These are phyloP conservation scores for Huso huso DNA, from an alignment of 2,797 vertebrate species.

Conservation along the genomic window DNA sequence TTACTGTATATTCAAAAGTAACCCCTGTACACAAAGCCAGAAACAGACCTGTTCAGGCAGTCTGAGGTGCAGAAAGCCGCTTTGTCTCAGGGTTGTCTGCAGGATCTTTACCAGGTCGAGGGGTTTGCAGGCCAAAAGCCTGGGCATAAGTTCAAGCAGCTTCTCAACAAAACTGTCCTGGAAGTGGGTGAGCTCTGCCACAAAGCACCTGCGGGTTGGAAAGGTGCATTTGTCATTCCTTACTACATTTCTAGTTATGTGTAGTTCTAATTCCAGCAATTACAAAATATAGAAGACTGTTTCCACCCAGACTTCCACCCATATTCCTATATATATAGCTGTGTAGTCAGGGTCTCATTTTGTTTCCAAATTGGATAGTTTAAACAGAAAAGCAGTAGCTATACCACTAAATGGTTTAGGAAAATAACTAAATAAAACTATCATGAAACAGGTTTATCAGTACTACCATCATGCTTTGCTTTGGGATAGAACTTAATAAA, in stretches of 20 bases:
- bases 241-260: too few relatives aligned
- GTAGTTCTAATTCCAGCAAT: not conserved
- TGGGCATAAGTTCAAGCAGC: slow-evolving; percentile 83
- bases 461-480: too few relatives aligned
- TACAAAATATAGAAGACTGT: slow-evolving; percentile 13
- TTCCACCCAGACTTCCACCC: not conserved
- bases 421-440: too few relatives aligned
- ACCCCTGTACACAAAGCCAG: too few relatives aligned
- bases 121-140: slow-evolving; percentile 79
- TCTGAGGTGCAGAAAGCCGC: slow-evolving; percentile 75
- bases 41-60: slow-evolving; percentile 75
- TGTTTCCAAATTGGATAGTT: too few relatives aligned
- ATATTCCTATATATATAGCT: not conserved
- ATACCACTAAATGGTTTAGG: too few relatives aligned
- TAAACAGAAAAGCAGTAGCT: too few relatives aligned
- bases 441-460: too few relatives aligned
- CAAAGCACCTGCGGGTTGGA: slow-evolving; percentile 63
- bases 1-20: too few relatives aligned
- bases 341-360: too few relatives aligned
- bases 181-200: slow-evolving; percentile 79
- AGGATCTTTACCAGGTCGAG: slow-evolving; percentile 86
- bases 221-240: not conserved
- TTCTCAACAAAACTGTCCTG: slow-evolving; percentile 91
- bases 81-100: slow-evolving; percentile 80
- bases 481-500: too few relatives aligned